Base-by-base conservation (phyloP, 2,113 vertebrate genomes). In the Mionectes macconnelli region DNA sequence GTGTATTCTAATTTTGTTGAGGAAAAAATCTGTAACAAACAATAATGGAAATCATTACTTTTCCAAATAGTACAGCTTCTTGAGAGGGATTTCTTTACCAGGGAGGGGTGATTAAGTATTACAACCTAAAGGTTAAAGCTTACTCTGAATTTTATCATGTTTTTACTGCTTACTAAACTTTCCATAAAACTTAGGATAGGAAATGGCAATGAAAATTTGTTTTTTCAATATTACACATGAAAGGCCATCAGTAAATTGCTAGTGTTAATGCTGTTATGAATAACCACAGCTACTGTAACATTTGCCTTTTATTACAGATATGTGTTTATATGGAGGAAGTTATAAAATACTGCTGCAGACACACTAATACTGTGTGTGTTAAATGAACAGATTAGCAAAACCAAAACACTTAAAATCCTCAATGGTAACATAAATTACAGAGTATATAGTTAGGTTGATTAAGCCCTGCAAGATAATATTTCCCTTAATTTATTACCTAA, bases 401-500 rank as follows among this genome's bases (percentile, higher is more conserved):
- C 3, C 10, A 72, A 92, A 94, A 40, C 5, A 77, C 62, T 89
- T 75, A 2, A 76, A 75, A 62, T 35, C 22, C 8, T 40, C 31
- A 87, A 44, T 3, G 53, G 23, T 69, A 50, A 90, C 92, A 86
- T 91, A 67, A 96, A 92, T 84, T 72, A 24, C 11, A 42, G 13
- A 60, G 23, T 28, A n/a, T 72, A 53, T 12, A 86, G 8, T 49
- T 40, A 82, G 23, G 75, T 57, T 96, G 81, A 80, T 96, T 92
- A 91, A 91, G 25, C 57, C 13, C 12, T 92, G 50, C 2, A 88
- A 79, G 47, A 66, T 40, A 93, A 73, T 55, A 82, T 94, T 91
- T 76, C 23, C 39, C 49, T 78, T 82, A 95, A 94, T 96, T 91
- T 94, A 85, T 95, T 93, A 70, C 33, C 35, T 72, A 60, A 85